These are phyloP conservation scores for Salvelinus fontinalis DNA, from an alignment of 2,113 vertebrate species.

Conservation along the genomic window DNA sequence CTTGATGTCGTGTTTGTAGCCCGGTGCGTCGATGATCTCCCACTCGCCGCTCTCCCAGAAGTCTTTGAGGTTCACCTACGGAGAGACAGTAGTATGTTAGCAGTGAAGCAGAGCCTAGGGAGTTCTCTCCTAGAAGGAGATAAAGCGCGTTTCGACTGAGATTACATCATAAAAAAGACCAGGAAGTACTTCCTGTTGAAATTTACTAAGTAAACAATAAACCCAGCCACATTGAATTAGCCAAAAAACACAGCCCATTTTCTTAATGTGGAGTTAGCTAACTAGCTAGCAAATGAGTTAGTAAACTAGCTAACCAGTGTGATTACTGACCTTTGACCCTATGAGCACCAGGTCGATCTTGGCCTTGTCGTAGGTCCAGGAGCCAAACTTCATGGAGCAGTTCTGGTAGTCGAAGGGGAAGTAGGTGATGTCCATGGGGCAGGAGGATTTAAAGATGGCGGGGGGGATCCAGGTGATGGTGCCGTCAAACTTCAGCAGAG, in stretches of 20 bases:
- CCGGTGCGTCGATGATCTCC: slow-evolving; percentile 94
- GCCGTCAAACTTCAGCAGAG: slow-evolving; percentile 86
- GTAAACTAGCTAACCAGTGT: no score
- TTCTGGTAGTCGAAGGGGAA: slow-evolving; percentile 98
- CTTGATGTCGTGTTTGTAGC: slow-evolving; percentile 96
- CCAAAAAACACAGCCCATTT: no score
- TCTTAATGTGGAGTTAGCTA: no score
- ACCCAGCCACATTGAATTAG: no score
- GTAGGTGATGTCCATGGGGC: slow-evolving; percentile 96
- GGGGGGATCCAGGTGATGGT: slow-evolving; percentile 91
- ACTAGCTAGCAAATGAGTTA: no score
- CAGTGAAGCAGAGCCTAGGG: no score
- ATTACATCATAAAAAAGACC: no score
- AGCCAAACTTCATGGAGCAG: slow-evolving; percentile 95
- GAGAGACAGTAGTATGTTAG: background rate
- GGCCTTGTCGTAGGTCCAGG: slow-evolving; percentile 96
- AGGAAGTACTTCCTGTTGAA: no score
- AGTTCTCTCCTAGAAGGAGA: no score
- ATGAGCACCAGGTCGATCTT: slow-evolving; percentile 92
- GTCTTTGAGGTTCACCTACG: slow-evolving; percentile 85
- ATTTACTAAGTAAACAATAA: background rate
- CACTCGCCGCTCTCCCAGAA: slow-evolving; percentile 96
- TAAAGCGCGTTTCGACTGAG: no score
- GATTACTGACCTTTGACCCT: slow-evolving; percentile 84
- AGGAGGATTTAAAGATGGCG: slow-evolving; percentile 95